A percentile compares a stretch with the other conserved stretches of the same genome.
phyloP scores from a whole-genome alignment of 2,888 invertebrate species.

The Ochropleura plecta region DNA sequence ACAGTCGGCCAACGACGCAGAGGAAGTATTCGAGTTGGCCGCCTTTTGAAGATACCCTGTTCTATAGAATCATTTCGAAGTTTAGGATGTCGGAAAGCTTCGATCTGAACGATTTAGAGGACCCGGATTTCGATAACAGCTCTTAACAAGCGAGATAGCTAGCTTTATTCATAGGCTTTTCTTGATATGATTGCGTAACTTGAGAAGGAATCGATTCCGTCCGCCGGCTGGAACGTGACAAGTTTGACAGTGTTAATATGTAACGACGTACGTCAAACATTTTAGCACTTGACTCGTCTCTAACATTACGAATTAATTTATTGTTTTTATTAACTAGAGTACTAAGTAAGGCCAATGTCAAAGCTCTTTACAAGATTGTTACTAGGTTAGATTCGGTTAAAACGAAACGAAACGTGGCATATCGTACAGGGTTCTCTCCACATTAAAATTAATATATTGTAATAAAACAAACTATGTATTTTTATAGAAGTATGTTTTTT shows the following conservation, averaged over 20 bases:
- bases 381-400: background rate
- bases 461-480: conserved; percentile 42
- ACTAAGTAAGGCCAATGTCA: background rate
- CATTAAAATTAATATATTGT: conserved; percentile 13
- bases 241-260: background rate
- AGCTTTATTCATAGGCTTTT: background rate
- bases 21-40: conserved; percentile 84
- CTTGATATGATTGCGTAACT: background rate
- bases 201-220: background rate
- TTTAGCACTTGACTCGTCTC: background rate
- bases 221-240: background rate
- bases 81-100: conserved; percentile 88
- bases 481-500: conserved; percentile 55
- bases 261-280: background rate
- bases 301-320: conserved; percentile 13
- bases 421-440: background rate
- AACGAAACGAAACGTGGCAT: background rate
- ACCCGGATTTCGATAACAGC: conserved; percentile 61
- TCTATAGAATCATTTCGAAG: conserved; percentile 83
- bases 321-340: background rate
- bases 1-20: conserved; percentile 49
- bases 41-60: conserved; percentile 83
- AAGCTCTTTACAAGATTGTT: too few relatives aligned
- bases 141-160: conserved; percentile 30
- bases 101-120: conserved; percentile 81